Percentiles rank a stretch among this genome's conserved stretches.
Evolutionary conservation across 2,888 invertebrate species (phyloP).

Genomic region (Melipona beecheii): DNA sequence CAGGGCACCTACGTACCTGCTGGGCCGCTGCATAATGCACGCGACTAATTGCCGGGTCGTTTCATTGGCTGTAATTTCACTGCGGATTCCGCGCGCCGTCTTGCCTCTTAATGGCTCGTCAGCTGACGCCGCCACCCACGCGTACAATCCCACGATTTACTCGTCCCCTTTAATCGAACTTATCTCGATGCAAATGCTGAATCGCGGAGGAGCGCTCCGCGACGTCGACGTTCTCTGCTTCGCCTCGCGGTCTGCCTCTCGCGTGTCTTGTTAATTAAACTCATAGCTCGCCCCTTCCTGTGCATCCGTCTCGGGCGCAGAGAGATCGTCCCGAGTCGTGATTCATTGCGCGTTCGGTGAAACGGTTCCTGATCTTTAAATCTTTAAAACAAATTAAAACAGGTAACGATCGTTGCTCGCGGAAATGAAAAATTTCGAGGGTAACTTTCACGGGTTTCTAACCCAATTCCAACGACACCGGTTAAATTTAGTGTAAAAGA

Average conservation of each 20-base stretch:
- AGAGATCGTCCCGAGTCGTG: background rate
- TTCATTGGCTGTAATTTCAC: conserved; percentile 60
- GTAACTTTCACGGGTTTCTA: background rate
- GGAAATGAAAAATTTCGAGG: too few species aligned
- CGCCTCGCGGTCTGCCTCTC: background rate
- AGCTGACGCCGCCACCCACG: conserved; percentile 40
- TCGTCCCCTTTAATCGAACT: conserved; percentile 40
- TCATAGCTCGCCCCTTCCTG: background rate
- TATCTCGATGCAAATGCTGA: conserved; percentile 32
- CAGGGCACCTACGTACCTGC: conserved; percentile 41
- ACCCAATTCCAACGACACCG: too few species aligned
- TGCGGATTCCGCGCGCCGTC: conserved; percentile 51
- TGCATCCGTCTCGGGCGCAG: background rate
- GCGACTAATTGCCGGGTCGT: conserved; percentile 61
- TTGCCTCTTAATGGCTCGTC: conserved; percentile 51
- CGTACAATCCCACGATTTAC: conserved; percentile 32
- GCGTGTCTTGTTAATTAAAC: conserved; percentile 23
- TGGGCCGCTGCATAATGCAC: conserved; percentile 57
- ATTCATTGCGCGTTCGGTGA: background rate
- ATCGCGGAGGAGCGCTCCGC: background rate
- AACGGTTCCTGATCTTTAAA: background rate
- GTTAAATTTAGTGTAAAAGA: too few species aligned
- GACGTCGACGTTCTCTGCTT: background rate
- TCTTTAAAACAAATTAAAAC: too few species aligned
- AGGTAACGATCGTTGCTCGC: too few species aligned